phyloP scores from a whole-genome alignment of 2,888 invertebrate species.

The Andrena haemorrhoa region DNA sequence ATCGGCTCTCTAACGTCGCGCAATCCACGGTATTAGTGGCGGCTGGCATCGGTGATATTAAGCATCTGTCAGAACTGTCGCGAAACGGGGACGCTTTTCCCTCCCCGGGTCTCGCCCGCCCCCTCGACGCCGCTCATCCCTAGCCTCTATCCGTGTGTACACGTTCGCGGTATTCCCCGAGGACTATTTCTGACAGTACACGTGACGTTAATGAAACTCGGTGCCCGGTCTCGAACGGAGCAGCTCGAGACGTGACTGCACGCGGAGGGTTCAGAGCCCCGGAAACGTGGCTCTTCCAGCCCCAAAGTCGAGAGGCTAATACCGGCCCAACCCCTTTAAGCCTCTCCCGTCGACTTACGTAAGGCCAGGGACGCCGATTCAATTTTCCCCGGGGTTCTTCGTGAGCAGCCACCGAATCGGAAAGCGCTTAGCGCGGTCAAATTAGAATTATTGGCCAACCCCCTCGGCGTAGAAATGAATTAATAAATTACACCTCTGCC shows the following conservation, averaged over 20 bases:
- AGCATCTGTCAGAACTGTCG: conserved; percentile 61
- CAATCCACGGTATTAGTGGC: conserved; percentile 55
- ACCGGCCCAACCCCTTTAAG: conserved; percentile 69
- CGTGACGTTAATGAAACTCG: conserved; percentile 72
- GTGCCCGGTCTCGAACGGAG: conserved; percentile 57
- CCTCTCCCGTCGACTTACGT: conserved; percentile 60
- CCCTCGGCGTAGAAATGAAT: conserved; percentile 71
- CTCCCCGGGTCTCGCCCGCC: neutral
- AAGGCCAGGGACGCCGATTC: conserved; percentile 66
- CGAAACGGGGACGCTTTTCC: conserved; percentile 45
- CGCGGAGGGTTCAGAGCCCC: conserved; percentile 51
- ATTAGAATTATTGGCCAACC: conserved; percentile 74
- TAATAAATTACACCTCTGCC: conserved; percentile 75
- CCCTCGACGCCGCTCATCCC: neutral
- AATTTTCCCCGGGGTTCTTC: conserved; percentile 62
- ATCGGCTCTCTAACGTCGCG: conserved; percentile 12
- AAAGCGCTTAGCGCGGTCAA: conserved; percentile 75
- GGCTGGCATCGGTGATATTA: conserved; percentile 59
- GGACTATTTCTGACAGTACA: conserved; percentile 65
- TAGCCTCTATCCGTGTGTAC: conserved; percentile 32
- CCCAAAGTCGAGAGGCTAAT: conserved; percentile 56
- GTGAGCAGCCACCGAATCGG: conserved; percentile 61
- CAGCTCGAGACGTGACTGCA: conserved; percentile 56
- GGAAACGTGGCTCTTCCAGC: conserved; percentile 46
- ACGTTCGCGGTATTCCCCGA: conserved; percentile 56